Evolutionary conservation across 2,797 vertebrate species (phyloP).

Genomic region (Spinibarbus caldwelli): DNA sequence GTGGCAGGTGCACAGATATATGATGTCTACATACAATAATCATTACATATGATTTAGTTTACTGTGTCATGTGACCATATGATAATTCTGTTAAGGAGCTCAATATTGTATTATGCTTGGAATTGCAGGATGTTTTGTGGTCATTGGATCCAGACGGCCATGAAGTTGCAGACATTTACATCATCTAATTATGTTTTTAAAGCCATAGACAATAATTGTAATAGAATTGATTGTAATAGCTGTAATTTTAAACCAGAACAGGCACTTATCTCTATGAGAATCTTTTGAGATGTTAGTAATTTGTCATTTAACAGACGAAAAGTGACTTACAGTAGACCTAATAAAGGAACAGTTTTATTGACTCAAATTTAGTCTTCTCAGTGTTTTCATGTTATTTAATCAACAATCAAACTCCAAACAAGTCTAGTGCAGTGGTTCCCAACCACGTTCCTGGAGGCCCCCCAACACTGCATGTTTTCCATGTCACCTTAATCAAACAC

Average conservation of each 20-base stretch:
- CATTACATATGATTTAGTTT: conserved; percentile 16
- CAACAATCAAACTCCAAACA: background rate
- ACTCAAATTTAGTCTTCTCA: background rate
- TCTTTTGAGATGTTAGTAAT: background rate
- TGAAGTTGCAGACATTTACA: conserved; percentile 10
- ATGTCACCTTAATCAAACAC: too few relatives aligned
- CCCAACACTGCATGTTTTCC: too few relatives aligned
- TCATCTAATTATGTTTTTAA: conserved; percentile 34
- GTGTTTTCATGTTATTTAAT: background rate
- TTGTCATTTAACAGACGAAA: background rate
- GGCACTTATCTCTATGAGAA: conserved; percentile 1
- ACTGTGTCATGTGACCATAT: background rate
- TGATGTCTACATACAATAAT: conserved; percentile 28
- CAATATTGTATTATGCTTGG: conserved; percentile 42
- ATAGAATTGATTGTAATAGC: conserved; percentile 26
- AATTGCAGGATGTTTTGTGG: conserved; percentile 50
- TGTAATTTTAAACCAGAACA: conserved; percentile 15
- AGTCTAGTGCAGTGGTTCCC: too few relatives aligned
- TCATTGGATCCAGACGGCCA: conserved; percentile 36
- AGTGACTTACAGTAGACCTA: background rate
- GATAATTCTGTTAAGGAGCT: conserved; percentile 43
- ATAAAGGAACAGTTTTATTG: background rate
- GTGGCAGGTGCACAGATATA: conserved; percentile 80
- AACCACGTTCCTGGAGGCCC: too few relatives aligned
- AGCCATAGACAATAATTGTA: conserved; percentile 46